Percentiles rank a stretch among this genome's conserved stretches.
These are phyloP conservation scores for Steatornis caripensis DNA, from an alignment of 2,113 vertebrate genomes.

Conservation along the genomic window DNA sequence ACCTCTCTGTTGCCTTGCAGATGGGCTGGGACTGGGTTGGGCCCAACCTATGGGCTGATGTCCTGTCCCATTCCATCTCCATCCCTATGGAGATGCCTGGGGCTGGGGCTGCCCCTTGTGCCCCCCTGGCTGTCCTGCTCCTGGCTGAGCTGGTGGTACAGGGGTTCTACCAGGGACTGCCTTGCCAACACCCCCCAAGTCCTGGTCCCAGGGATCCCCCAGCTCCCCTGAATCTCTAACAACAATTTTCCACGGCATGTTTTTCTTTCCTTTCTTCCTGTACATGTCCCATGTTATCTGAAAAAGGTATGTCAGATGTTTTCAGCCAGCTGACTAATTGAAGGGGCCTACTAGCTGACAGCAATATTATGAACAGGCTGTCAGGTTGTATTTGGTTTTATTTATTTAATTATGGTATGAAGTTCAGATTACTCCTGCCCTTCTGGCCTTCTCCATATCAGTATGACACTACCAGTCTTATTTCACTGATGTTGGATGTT, in stretches of 20 bases:
- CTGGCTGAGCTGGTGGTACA: not conserved
- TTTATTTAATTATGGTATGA: not conserved
- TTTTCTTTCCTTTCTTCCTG: not conserved
- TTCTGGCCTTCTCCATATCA: not conserved
- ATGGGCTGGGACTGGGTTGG: too few species aligned
- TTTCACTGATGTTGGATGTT: not conserved
- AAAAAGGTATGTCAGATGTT: not conserved
- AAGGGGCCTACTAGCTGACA: not conserved
- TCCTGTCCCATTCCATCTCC: not conserved
- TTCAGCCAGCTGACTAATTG: not conserved
- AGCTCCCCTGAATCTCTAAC: rapidly evolving
- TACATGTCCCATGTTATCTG: not conserved
- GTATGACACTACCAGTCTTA: not conserved
- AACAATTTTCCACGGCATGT: rapidly evolving
- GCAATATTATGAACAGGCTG: not conserved
- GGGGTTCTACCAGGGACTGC: not conserved
- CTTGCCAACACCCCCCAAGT: not conserved
- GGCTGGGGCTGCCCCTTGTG: not conserved
- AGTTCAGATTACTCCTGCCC: not conserved
- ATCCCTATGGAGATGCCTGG: not conserved
- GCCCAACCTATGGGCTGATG: rapidly evolving
- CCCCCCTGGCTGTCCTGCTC: not conserved
- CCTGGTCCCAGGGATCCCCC: not conserved
- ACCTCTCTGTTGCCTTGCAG: not conserved
- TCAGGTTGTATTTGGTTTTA: not conserved